Evolutionary conservation across 2,888 invertebrate genomes (phyloP).

Genomic region (Cheiracanthium punctorium): DNA sequence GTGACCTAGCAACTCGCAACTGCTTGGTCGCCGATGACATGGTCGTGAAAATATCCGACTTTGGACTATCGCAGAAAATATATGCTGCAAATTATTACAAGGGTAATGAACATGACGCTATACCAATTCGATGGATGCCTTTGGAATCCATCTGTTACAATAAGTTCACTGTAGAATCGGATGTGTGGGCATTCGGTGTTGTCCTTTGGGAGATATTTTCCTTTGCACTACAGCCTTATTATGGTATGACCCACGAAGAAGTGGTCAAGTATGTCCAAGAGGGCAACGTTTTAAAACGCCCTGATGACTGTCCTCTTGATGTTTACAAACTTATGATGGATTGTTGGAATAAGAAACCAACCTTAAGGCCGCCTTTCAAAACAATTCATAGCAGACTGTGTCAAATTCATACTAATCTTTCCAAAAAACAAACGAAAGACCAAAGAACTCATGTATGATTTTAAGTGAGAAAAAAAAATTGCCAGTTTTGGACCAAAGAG

Average conservation of each 20-base stretch:
- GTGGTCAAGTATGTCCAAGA: constrained; percentile 94
- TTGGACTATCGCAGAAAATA: constrained; percentile 96
- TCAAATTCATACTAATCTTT: constrained; percentile 74
- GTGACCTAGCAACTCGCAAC: constrained; percentile 96
- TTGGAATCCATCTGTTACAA: constrained; percentile 96
- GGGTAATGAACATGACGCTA: constrained; percentile 94
- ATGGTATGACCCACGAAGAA: constrained; percentile 97
- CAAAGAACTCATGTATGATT: constrained; percentile 63
- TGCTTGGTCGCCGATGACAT: constrained; percentile 95
- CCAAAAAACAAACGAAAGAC: constrained; percentile 68
- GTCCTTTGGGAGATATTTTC: constrained; percentile 98
- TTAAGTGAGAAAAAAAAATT: neutral
- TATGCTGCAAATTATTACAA: constrained; percentile 91
- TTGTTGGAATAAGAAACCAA: constrained; percentile 93
- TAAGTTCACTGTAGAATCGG: constrained; percentile 96
- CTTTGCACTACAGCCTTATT: constrained; percentile 96
- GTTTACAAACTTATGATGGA: constrained; percentile 94
- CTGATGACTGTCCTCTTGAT: constrained; percentile 90
- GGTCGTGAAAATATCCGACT: constrained; percentile 97
- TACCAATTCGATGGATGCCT: constrained; percentile 99
- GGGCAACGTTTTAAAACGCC: constrained; percentile 91
- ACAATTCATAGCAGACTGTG: constrained; percentile 74
- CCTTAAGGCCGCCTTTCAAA: constrained; percentile 87
- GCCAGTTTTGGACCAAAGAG: constrained; percentile 51
- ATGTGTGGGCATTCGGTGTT: constrained; percentile 98